phyloP scores from a whole-genome alignment of 2,888 invertebrate genomes.

The Diaphora mendica region DNA sequence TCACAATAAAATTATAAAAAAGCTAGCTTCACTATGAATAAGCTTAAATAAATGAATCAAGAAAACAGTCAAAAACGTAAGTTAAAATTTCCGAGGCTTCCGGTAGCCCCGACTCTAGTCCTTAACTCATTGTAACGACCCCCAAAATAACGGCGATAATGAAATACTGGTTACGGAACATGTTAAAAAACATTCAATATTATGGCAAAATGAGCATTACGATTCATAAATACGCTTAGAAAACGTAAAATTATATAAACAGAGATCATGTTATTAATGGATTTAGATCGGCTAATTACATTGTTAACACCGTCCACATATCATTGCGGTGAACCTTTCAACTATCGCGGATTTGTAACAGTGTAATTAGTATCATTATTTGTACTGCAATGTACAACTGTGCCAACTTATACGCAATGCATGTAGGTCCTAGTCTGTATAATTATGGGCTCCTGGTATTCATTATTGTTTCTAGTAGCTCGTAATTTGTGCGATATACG shows the following conservation, averaged over 20 bases:
- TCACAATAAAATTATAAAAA: no score
- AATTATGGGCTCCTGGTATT: conserved; percentile 12
- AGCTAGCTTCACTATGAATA: no score
- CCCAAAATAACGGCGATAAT: not conserved
- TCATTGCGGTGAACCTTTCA: conserved; percentile 4
- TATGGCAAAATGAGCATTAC: not conserved
- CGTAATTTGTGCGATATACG: not conserved
- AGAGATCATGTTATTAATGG: not conserved
- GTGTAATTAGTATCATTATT: conserved; percentile 44
- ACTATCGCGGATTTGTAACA: conserved; percentile 40
- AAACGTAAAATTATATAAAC: not conserved
- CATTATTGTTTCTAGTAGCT: not conserved
- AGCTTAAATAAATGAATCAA: no score
- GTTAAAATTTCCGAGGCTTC: no score
- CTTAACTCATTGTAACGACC: no score
- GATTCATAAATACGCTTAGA: not conserved
- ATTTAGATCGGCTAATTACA: not conserved
- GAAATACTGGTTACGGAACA: not conserved
- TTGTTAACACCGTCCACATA: conserved; percentile 21
- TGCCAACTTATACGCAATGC: conserved; percentile 11
- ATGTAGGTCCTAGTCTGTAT: conserved; percentile 13
- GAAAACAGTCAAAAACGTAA: no score
- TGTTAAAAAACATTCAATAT: not conserved
- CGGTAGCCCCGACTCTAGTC: no score
- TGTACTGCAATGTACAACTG: conserved; percentile 16